A percentile compares a stretch with the other conserved stretches of the same genome.
These are phyloP conservation scores for Antigone vipio DNA, from an alignment of 2,113 vertebrate species.

Conservation along the genomic window DNA sequence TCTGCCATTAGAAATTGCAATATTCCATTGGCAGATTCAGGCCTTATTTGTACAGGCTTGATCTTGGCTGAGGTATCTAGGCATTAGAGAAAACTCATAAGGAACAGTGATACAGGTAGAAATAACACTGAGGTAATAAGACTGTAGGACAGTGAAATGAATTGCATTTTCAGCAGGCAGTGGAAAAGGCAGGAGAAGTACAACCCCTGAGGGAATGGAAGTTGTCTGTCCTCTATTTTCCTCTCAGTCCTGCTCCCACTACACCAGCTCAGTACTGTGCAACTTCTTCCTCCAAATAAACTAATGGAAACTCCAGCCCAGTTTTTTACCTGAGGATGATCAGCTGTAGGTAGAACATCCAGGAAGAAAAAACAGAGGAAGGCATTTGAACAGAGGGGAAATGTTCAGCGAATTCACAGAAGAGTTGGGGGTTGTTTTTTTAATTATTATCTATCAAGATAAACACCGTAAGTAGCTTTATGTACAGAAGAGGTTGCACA, in stretches of 20 bases:
- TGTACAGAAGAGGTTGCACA: not conserved
- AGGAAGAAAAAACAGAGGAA: not conserved
- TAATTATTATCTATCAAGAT: not conserved
- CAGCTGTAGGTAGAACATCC: not conserved
- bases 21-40: conserved; percentile 24
- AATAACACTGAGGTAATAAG: not conserved
- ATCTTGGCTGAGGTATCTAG: not conserved
- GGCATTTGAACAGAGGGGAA: not conserved
- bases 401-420: not conserved
- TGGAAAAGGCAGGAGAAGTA: not conserved
- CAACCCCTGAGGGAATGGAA: not conserved
- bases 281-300: not conserved
- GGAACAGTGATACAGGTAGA: not conserved
- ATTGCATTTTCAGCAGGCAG: not conserved
- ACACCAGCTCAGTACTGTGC: fast-evolving
- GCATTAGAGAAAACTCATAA: conserved; percentile 8
- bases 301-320: not conserved
- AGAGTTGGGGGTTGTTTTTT: not conserved
- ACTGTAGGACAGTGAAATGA: not conserved
- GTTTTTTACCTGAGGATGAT: not conserved
- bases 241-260: not conserved
- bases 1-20: not conserved
- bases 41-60: not conserved
- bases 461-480: not conserved
- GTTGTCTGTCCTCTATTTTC: not conserved